phyloP scores from a whole-genome alignment of 2,888 invertebrate genomes.

The Diogma glabrata region DNA sequence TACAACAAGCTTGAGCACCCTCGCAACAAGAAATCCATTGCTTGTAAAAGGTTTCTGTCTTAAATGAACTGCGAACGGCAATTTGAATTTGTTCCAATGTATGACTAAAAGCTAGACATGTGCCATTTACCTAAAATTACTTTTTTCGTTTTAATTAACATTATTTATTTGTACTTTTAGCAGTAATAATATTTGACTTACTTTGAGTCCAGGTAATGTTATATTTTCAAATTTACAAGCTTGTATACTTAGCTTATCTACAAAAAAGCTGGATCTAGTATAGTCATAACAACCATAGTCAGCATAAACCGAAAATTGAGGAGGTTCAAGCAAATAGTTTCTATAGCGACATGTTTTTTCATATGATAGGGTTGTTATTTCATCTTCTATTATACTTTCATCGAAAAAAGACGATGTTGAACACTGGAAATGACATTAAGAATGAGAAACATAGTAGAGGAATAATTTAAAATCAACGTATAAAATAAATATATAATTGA shows the following conservation, averaged over 20 bases:
- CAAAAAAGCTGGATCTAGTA: slow-evolving; percentile 19
- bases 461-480: no score
- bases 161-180: background rate
- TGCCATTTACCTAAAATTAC: background rate
- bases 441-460: no score
- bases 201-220: background rate
- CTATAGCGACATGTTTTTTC: background rate
- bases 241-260: background rate
- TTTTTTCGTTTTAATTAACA: no score
- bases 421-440: no score
- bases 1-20: slow-evolving; percentile 20
- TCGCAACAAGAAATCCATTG: slow-evolving; percentile 20
- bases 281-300: slow-evolving; percentile 22
- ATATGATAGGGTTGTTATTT: no score
- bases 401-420: no score
- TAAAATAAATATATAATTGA: no score
- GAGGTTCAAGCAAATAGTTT: slow-evolving; percentile 13
- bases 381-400: no score
- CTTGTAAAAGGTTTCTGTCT: slow-evolving; percentile 13
- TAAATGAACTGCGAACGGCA: slow-evolving; percentile 18
- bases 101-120: slow-evolving; percentile 7
- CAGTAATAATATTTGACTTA: background rate
- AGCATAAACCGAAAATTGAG: slow-evolving; percentile 18
- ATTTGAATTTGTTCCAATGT: slow-evolving; percentile 17
- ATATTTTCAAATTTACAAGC: no score